Evolutionary conservation across 2,888 invertebrate genomes (phyloP), one percentile per base, ranked within the genome.

Genomic region (Zele albiditarsus): DNA sequence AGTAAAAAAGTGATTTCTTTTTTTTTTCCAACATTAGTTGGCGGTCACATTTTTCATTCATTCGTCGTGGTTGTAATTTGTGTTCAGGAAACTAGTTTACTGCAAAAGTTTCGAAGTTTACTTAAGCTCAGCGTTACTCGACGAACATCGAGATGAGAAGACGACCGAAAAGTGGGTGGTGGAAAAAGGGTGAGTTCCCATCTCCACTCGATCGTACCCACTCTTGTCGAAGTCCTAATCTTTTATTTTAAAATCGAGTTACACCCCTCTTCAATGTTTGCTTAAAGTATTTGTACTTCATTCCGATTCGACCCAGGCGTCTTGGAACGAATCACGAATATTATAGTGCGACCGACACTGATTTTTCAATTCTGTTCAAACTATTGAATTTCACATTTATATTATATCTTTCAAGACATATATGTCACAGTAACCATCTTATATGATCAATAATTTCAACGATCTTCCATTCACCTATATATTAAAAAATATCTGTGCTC

Each of bases 211-310:
- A 69, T 57, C 69, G 69, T 27, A 25, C 66, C 31, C 57, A 74
- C 72, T 60, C 73, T 73, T 68, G 70, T 65, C 49, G 68, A 71
- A 60, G 49, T 77, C 53, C 80, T 77, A 80, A 82, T 80, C 80
- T 81, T 84, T 84, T 84, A 84, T 84, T 82, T 82, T 76, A 78
- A 81, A 82, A 82, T 79, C 76, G 81, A 83, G 83, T 83, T 82
- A 83, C 74, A 49, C 57, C 66, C 70, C 66, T 66, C 69, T 65
- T 60, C 77, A 77, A 77, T 84, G 84, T 85, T 85, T 84, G 81
- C 80, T 76, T 77, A 80, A 79, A 78, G 82, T 85, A 84, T 86
- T 86, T 85, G 83, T 81, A 79, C 81, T 83, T 83, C 83, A 84
- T 86, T 86, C 84, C 83, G 84, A 84, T 84, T 85, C 80, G 80